Conservation (phyloP, 2,113 vertebrate species). For the Etia nguti region DNA sequence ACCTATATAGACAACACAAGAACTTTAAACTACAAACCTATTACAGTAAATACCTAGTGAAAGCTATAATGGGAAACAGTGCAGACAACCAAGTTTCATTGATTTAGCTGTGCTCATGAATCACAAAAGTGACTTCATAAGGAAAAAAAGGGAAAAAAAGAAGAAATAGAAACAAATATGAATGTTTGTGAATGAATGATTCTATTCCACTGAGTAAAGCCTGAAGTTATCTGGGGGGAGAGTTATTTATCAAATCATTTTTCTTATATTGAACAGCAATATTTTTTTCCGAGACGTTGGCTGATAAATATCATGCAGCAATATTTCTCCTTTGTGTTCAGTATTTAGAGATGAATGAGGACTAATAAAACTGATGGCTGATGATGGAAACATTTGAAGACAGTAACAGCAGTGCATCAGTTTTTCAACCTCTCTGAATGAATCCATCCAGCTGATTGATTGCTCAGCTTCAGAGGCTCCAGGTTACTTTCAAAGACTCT, state of each 20-base stretch:
- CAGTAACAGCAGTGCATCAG: background rate
- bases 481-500: background rate
- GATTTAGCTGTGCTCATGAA: background rate
- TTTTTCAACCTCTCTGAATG: background rate
- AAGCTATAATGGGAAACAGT: background rate
- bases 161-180: background rate
- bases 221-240: background rate
- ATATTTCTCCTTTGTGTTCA: background rate
- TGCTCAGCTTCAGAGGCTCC: background rate
- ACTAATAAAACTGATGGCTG: background rate
- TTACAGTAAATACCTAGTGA: background rate
- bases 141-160: background rate
- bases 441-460: slow-evolving; percentile 22
- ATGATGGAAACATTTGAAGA: background rate
- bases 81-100: background rate
- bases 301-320: background rate
- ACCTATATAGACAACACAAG: background rate
- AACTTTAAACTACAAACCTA: background rate
- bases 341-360: background rate
- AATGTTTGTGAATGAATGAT: background rate
- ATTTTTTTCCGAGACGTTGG: background rate
- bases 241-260: background rate
- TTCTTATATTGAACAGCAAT: background rate
- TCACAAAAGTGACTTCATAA: background rate
- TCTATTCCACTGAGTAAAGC: background rate